A percentile compares a stretch with the other conserved stretches of the same genome.
Conservation (phyloP, 2,113 vertebrate species). For the Lipophrys pholis region DNA sequence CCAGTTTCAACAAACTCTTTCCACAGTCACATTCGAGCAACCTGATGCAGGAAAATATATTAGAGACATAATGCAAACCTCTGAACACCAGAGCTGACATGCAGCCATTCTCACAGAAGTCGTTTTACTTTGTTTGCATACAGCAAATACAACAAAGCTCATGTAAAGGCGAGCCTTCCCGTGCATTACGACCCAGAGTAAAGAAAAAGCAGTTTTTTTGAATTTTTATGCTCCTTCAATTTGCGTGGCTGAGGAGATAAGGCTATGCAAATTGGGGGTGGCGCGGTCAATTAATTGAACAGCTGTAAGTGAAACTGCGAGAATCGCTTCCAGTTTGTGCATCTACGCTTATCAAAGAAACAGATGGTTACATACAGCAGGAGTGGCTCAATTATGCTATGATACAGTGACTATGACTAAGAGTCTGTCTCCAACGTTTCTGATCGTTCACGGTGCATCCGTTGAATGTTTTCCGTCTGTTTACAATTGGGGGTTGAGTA, state of each 20-base stretch:
- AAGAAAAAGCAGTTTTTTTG: too few species aligned
- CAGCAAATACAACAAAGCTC: background rate
- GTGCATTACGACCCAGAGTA: constrained; percentile 7
- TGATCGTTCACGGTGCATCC: constrained; percentile 1
- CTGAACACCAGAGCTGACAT: background rate
- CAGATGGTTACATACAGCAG: constrained; percentile 45
- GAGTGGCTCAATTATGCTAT: constrained; percentile 30
- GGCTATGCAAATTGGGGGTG: constrained; percentile 17
- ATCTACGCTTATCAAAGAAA: constrained; percentile 43
- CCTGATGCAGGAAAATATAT: constrained; percentile 16
- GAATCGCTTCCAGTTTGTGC: constrained; percentile 32
- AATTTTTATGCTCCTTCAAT: constrained; percentile 13
- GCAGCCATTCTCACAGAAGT: background rate
- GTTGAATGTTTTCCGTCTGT: background rate
- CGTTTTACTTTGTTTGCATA: background rate
- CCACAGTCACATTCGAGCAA: constrained; percentile 27
- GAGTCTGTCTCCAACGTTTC: constrained; percentile 20
- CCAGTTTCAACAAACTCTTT: constrained; percentile 23
- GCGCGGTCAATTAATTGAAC: constrained; percentile 33
- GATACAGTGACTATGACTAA: constrained; percentile 29
- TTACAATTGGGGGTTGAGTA: constrained; percentile 7
- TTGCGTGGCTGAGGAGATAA: constrained; percentile 9
- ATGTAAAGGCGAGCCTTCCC: background rate
- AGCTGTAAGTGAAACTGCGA: constrained; percentile 23
- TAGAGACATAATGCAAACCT: background rate